Conservation (phyloP, 2,888 invertebrate genomes). For the Rotaria magnacalcarata region DNA sequence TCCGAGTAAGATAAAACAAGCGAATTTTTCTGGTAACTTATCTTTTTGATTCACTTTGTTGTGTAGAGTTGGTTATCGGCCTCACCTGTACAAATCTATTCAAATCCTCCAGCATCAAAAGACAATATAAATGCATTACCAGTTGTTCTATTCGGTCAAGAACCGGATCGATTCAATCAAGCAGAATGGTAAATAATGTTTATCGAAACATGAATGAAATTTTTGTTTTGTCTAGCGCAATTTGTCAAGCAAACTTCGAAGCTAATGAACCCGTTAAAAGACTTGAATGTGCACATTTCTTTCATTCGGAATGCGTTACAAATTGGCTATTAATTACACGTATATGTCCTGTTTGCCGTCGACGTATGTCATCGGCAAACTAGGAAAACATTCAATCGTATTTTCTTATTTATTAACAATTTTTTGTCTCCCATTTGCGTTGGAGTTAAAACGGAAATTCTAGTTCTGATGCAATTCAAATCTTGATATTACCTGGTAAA, state of each 20-base stretch:
- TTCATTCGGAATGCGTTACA: not conserved
- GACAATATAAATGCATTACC: not conserved
- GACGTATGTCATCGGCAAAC: not conserved
- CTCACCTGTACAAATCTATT: not conserved
- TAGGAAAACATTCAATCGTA: no score
- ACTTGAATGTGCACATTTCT: not conserved
- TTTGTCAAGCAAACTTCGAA: not conserved
- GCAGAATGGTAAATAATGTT: not conserved
- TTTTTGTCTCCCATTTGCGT: no score
- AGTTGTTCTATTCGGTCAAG: not conserved
- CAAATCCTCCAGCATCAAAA: not conserved
- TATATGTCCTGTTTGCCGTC: constrained; percentile 19
- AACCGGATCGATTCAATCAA: not conserved
- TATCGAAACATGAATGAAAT: not conserved
- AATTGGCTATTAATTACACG: not conserved
- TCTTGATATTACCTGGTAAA: no score
- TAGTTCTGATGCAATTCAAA: no score
- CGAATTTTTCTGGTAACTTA: not conserved
- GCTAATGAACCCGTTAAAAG: not conserved
- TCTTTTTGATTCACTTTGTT: not conserved
- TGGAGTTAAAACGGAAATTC: no score
- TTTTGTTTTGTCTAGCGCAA: not conserved
- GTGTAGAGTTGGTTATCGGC: not conserved
- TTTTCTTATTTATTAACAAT: no score
- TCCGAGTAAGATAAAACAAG: not conserved